Evolutionary conservation across 2,113 vertebrate genomes (phyloP).

Genomic region (Brachyhypopomus occidentalis): DNA sequence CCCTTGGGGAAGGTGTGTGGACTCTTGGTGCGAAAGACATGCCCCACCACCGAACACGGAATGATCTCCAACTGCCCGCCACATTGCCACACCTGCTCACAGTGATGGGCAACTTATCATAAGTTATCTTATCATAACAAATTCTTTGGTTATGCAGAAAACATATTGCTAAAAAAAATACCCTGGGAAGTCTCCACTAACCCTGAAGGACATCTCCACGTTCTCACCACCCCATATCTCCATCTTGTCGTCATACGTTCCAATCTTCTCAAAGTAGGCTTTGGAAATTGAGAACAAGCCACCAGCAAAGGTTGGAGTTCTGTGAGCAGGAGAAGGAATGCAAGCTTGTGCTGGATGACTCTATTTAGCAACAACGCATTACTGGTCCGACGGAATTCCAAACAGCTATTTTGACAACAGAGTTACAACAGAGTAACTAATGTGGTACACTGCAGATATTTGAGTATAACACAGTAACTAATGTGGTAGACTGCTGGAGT

Average conservation of each 20-base stretch:
- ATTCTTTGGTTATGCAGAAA: background rate
- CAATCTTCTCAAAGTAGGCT: constrained; percentile 93
- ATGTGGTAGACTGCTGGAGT: no score
- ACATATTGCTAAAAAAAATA: background rate
- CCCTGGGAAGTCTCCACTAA: constrained; percentile 64
- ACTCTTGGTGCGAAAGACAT: constrained; percentile 95
- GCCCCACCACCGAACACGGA: constrained; percentile 94
- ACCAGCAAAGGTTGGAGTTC: constrained; percentile 93
- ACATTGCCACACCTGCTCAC: constrained; percentile 92
- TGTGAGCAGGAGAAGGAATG: constrained; percentile 55
- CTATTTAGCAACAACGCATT: no score
- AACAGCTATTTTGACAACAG: no score
- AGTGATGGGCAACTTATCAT: background rate
- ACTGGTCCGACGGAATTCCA: no score
- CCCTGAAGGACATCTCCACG: constrained; percentile 98
- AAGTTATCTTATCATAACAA: no score
- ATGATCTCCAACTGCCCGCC: constrained; percentile 90
- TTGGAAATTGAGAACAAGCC: constrained; percentile 94
- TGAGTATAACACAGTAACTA: no score
- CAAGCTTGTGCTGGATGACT: no score
- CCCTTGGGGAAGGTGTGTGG: constrained; percentile 97
- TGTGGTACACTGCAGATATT: no score
- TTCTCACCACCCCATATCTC: constrained; percentile 99
- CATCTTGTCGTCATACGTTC: constrained; percentile 96
- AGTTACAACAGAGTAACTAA: no score